Percentiles rank a stretch among this genome's conserved stretches.
Evolutionary conservation across 2,888 invertebrate genomes (phyloP).

Genomic region (Pseudanteris insignis): DNA sequence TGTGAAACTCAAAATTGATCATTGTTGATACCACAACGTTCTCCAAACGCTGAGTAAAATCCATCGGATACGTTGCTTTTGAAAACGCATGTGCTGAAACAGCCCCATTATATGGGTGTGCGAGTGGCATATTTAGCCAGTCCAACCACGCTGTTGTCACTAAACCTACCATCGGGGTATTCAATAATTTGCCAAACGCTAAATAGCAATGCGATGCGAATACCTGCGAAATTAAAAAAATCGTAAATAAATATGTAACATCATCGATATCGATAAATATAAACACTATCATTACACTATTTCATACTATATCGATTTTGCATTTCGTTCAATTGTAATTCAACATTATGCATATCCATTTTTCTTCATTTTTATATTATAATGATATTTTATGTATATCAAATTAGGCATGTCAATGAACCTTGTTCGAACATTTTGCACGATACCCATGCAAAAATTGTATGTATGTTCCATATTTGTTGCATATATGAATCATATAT

Average conservation of each 20-base stretch:
- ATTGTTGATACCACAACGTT: constrained; percentile 42
- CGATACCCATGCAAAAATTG: no score
- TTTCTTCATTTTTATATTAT: no score
- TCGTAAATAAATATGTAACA: neutral
- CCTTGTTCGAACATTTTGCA: no score
- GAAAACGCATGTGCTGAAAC: constrained; percentile 48
- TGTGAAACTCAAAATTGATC: constrained; percentile 33
- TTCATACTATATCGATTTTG: no score
- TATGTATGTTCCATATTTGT: no score
- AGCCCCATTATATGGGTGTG: constrained; percentile 51
- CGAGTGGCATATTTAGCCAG: constrained; percentile 53
- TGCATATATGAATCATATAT: no score
- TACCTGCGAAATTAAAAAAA: constrained; percentile 51
- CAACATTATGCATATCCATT: no score
- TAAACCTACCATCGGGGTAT: constrained; percentile 51
- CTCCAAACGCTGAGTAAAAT: constrained; percentile 52
- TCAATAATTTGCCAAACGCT: constrained; percentile 53
- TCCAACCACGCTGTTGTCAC: constrained; percentile 49
- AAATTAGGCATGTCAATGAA: no score
- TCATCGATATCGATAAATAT: neutral
- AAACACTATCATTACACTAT: neutral
- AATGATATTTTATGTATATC: no score
- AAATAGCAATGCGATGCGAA: constrained; percentile 54
- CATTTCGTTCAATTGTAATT: no score
- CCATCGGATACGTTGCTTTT: constrained; percentile 43